phyloP scores from a whole-genome alignment of 2,888 invertebrate species.

The Hypena proboscidalis region DNA sequence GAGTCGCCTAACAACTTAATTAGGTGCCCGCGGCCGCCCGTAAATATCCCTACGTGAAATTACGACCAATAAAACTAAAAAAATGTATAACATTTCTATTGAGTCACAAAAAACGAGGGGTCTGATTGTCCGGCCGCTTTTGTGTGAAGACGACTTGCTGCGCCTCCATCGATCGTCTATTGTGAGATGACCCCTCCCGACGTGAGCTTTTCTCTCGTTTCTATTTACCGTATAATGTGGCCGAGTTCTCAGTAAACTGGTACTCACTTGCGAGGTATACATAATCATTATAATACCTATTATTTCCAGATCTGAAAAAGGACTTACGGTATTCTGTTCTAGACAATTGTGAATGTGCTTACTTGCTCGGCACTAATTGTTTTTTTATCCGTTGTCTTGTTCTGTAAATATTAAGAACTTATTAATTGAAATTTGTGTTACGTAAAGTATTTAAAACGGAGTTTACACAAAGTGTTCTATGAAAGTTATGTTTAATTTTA shows the following conservation, averaged over 20 bases:
- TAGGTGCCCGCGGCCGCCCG: conserved; percentile 81
- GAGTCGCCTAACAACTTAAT: conserved; percentile 83
- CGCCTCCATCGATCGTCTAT: conserved; percentile 53
- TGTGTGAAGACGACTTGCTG: conserved; percentile 79
- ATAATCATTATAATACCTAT: conserved; percentile 54
- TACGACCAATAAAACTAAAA: conserved; percentile 83
- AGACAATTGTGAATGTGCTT: conserved; percentile 25
- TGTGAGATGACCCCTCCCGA: conserved; percentile 39
- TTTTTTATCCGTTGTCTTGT: background rate
- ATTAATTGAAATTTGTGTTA: too few relatives aligned
- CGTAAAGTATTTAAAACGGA: background rate
- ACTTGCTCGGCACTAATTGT: conserved; percentile 10
- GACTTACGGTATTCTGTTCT: conserved; percentile 46
- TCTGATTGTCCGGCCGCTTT: conserved; percentile 80
- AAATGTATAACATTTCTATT: conserved; percentile 85
- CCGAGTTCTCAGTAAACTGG: conserved; percentile 49
- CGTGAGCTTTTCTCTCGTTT: conserved; percentile 30
- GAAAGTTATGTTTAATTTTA: background rate
- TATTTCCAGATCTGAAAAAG: conserved; percentile 59
- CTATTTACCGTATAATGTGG: conserved; percentile 42
- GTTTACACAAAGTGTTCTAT: background rate
- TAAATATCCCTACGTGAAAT: conserved; percentile 84
- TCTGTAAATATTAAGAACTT: too few relatives aligned
- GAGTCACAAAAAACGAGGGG: conserved; percentile 79
- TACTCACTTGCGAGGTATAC: conserved; percentile 33